A percentile compares a stretch with the other conserved stretches of the same genome.
Conservation (phyloP, 2,113 vertebrate genomes). For the Columba janthina region DNA sequence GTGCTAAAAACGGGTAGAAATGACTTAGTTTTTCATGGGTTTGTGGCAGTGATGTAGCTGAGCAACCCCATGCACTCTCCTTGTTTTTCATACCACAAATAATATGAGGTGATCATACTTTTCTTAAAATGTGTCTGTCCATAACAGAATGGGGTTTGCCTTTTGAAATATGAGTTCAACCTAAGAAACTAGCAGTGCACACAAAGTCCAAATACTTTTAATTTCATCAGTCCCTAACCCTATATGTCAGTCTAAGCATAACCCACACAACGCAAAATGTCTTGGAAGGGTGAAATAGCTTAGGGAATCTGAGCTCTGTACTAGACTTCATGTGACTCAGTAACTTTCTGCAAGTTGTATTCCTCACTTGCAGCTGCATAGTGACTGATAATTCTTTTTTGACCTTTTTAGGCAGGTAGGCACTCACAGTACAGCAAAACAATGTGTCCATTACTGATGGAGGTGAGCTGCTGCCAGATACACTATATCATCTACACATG, state of each 20-base stretch:
- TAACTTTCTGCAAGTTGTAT: not conserved
- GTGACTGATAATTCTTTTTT: not conserved
- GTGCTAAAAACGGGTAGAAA: not conserved
- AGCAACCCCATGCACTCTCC: not conserved
- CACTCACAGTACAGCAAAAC: not conserved
- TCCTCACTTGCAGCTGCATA: not conserved
- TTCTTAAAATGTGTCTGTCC: not conserved
- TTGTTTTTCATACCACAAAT: not conserved
- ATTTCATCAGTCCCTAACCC: accelerated
- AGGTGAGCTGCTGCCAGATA: not conserved
- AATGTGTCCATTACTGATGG: accelerated
- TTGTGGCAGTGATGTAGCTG: not conserved
- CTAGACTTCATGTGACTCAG: not conserved
- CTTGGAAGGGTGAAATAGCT: not conserved
- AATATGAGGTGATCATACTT: too few relatives aligned
- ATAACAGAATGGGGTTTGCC: not conserved
- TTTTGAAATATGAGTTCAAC: not conserved
- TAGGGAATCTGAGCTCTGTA: not conserved
- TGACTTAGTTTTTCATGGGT: not conserved
- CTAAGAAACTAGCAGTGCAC: not conserved
- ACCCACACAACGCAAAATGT: not conserved
- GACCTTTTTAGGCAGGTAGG: not conserved
- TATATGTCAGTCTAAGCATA: accelerated
- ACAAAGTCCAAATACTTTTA: not conserved
- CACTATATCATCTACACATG: not conserved